Conservation (phyloP, 2,888 invertebrate genomes). For the Gari tellinella region DNA sequence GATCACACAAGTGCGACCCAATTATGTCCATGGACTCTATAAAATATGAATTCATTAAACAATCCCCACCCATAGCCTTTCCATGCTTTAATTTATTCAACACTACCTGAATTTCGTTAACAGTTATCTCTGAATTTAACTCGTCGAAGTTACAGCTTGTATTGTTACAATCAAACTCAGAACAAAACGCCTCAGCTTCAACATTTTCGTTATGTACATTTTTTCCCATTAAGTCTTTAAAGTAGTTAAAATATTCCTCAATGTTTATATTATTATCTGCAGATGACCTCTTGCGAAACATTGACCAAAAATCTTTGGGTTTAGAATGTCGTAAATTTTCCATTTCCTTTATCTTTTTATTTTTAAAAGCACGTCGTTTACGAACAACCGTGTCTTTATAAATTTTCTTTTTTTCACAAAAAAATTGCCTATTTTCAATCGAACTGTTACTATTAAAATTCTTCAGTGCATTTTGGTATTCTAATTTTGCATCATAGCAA, state of each 20-base stretch:
- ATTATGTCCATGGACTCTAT: constrained; percentile 9
- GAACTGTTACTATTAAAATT: no score
- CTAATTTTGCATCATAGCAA: no score
- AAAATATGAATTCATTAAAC: constrained; percentile 13
- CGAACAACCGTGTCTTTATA: no score
- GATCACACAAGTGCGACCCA: constrained; percentile 3
- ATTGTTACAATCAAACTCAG: not conserved
- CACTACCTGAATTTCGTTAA: not conserved
- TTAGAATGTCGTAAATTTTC: no score
- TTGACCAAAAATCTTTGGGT: no score
- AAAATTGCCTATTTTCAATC: no score
- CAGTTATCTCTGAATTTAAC: not conserved
- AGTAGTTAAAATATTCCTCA: not conserved
- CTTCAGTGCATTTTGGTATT: no score
- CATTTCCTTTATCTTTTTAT: no score
- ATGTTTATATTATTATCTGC: not conserved
- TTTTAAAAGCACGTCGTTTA: no score
- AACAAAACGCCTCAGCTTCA: constrained; percentile 10
- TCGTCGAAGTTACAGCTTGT: not conserved
- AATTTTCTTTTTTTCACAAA: no score
- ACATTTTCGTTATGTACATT: not conserved
- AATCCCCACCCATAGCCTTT: constrained; percentile 4
- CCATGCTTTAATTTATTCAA: not conserved
- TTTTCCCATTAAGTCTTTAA: not conserved
- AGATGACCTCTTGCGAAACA: no score